A percentile compares a stretch with the other conserved stretches of the same genome.
phyloP scores from a whole-genome alignment of 2,888 invertebrate genomes.

The Limnephilus auricula region DNA sequence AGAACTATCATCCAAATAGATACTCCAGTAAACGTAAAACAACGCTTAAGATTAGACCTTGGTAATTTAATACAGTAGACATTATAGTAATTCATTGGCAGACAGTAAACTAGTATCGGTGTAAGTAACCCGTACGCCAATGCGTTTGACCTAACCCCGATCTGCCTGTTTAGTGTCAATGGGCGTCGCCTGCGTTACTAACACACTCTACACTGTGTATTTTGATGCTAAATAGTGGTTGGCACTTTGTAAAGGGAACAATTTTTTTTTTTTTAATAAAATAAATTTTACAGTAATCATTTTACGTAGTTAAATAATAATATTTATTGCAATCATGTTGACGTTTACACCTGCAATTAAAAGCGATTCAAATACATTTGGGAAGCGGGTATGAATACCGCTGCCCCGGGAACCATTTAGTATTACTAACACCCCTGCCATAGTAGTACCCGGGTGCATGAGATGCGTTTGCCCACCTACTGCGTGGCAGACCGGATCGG shows the following conservation, averaged over 20 bases:
- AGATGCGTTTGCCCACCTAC: no score
- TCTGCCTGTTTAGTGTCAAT: slow-evolving; percentile 37
- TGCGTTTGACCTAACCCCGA: slow-evolving; percentile 35
- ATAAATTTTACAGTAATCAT: no score
- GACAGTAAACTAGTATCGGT: neutral
- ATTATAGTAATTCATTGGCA: neutral
- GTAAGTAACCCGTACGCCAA: neutral
- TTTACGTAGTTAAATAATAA: no score
- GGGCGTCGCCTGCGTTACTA: slow-evolving; percentile 10
- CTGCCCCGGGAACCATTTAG: no score
- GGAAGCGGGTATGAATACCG: no score
- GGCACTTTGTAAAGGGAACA: neutral
- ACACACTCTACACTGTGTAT: neutral
- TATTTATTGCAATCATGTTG: no score
- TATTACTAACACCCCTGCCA: no score
- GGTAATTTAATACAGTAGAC: neutral
- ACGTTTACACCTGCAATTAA: no score
- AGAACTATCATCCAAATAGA: neutral
- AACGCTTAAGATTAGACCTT: neutral
- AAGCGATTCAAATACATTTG: no score
- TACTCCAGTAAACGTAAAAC: neutral
- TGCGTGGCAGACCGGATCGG: no score
- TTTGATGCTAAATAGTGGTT: neutral
- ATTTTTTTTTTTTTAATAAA: no score
- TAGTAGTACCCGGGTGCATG: no score